Percentiles rank a stretch among this genome's conserved stretches.
Conservation (phyloP, 53 echinoderm and acorn worm genomes). For the Mesocentrotus franciscanus region DNA sequence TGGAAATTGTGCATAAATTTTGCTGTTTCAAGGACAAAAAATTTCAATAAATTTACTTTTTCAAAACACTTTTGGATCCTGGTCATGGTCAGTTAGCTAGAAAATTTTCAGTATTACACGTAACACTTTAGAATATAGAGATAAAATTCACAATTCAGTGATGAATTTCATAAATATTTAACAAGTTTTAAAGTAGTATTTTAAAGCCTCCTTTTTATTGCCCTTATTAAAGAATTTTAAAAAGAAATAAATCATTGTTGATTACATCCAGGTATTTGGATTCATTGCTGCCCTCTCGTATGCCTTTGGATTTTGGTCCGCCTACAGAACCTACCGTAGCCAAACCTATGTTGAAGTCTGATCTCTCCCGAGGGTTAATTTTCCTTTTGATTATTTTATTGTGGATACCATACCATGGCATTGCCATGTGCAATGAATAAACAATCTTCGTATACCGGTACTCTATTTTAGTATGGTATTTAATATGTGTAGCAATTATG, state of each 20-base stretch:
- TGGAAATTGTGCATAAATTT: too few relatives aligned
- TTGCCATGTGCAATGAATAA: not conserved
- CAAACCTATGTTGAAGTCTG: constrained; percentile 55
- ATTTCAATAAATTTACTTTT: too few relatives aligned
- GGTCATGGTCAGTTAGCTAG: too few relatives aligned
- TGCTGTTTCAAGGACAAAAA: too few relatives aligned
- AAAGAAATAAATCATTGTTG: not conserved
- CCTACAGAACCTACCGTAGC: constrained; percentile 34
- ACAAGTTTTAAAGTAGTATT: too few relatives aligned
- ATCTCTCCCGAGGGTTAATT: not conserved
- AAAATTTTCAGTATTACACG: too few relatives aligned
- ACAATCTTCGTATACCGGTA: not conserved
- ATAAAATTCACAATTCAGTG: not conserved
- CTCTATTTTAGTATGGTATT: not conserved
- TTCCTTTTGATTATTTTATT: not conserved
- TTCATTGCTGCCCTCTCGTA: constrained; percentile 69
- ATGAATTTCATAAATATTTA: too few relatives aligned
- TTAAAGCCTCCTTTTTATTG: too few relatives aligned
- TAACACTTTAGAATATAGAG: too few relatives aligned
- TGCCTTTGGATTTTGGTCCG: not conserved
- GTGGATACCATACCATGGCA: not conserved
- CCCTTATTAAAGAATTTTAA: not conserved
- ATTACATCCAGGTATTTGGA: constrained; percentile 71
- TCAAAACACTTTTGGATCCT: too few relatives aligned
- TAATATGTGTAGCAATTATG: too few relatives aligned